phyloP scores from a whole-genome alignment of 2,113 vertebrate species.

The Triplophysa siluroides region DNA sequence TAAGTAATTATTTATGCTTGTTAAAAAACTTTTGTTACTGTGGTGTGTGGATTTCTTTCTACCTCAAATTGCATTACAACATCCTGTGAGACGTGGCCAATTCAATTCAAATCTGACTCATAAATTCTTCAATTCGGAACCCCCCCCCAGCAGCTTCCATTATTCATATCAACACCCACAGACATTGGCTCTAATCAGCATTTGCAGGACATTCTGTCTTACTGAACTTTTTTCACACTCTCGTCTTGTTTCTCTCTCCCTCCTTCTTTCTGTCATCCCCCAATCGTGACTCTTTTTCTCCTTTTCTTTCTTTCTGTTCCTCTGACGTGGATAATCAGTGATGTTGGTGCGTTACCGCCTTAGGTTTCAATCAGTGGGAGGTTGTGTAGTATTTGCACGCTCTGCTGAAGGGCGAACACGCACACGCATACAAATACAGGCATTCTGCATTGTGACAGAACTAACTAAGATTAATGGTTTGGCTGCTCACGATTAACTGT shows the following conservation, averaged over 20 bases:
- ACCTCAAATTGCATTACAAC: no score
- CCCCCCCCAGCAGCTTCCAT: not conserved
- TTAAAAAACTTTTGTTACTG: no score
- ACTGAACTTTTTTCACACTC: constrained; percentile 21
- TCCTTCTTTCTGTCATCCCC: not conserved
- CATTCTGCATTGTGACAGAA: constrained; percentile 16
- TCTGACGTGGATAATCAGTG: constrained; percentile 22
- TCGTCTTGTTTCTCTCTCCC: not conserved
- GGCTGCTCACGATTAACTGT: constrained; percentile 7
- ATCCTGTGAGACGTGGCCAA: no score
- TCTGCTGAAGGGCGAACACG: constrained; percentile 25
- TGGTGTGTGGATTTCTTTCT: no score
- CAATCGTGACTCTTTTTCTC: not conserved
- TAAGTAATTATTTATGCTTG: no score
- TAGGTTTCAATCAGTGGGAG: constrained; percentile 37
- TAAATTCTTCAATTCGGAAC: no score
- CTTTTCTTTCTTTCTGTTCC: not conserved
- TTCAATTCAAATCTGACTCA: no score
- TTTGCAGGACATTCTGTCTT: constrained; percentile 33
- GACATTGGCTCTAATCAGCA: constrained; percentile 27
- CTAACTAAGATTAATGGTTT: constrained; percentile 42
- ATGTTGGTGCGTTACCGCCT: constrained; percentile 6
- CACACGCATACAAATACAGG: constrained; percentile 8
- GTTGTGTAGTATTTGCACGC: constrained; percentile 23
- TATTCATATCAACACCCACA: constrained; percentile 4